A percentile compares a stretch with the other conserved stretches of the same genome.
phyloP scores from a whole-genome alignment of 2,113 vertebrate species.

The Anarhynchus alexandrinus region DNA sequence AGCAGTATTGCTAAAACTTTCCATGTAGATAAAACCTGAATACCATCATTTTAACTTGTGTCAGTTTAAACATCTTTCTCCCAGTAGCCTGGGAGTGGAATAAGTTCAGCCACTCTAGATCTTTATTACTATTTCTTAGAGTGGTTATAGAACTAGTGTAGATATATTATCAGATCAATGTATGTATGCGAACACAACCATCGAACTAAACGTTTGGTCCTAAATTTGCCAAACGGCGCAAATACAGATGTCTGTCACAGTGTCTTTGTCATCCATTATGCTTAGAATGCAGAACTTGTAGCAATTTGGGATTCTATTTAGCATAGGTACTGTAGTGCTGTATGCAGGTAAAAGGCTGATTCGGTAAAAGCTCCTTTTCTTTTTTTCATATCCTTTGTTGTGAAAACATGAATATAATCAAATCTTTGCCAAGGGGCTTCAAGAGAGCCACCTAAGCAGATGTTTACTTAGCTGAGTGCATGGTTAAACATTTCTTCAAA shows the following conservation, averaged over 20 bases:
- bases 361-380: not conserved
- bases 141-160: not conserved
- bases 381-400: not conserved
- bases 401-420: not conserved
- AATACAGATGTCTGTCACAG: not conserved
- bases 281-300: not conserved
- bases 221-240: not conserved
- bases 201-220: not conserved
- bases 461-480: not conserved
- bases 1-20: not conserved
- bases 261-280: not conserved
- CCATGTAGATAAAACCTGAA: not conserved
- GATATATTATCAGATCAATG: not conserved
- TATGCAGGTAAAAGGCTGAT: not conserved
- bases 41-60: not conserved
- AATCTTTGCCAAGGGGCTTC: not conserved
- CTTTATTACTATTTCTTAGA: not conserved
- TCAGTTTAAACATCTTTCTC: not conserved
- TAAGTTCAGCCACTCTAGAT: not conserved
- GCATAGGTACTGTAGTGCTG: not conserved
- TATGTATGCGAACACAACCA: not conserved
- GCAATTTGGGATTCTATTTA: not conserved
- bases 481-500: not conserved
- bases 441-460: not conserved
- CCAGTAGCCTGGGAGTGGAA: not conserved